Conservation (phyloP, 1,140 invertebrate species). For the Pemphigus obesinymphae region DNA sequence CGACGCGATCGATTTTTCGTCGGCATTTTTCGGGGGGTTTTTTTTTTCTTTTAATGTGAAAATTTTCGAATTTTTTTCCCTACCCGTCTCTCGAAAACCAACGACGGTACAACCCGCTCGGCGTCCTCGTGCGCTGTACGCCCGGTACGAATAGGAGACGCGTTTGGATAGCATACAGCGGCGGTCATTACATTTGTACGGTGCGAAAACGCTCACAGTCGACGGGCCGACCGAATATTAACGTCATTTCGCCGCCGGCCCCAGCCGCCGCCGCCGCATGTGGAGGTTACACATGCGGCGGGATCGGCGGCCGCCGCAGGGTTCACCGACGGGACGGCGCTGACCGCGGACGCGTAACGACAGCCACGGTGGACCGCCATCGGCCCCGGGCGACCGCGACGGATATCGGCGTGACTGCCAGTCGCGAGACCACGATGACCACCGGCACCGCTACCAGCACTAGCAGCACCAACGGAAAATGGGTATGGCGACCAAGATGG, state of each 20-base stretch:
- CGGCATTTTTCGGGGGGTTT: too few relatives aligned
- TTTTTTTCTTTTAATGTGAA: background rate
- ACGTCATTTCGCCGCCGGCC: constrained; percentile 26
- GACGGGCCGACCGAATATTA: background rate
- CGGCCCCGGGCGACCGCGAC: background rate
- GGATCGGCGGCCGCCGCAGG: constrained; percentile 25
- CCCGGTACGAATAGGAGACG: background rate
- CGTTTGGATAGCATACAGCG: background rate
- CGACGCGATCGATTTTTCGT: too few relatives aligned
- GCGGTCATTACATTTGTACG: too few relatives aligned
- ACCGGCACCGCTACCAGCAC: background rate
- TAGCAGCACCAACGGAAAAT: background rate
- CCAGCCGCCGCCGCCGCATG: constrained; percentile 31
- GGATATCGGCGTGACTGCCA: too few relatives aligned
- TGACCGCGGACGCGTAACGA: background rate
- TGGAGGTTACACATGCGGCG: constrained; percentile 28
- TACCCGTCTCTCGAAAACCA: background rate
- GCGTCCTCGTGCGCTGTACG: background rate
- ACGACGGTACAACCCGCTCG: background rate
- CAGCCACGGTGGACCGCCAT: background rate
- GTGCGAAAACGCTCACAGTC: background rate
- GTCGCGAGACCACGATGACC: background rate
- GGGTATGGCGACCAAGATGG: constrained; percentile 32
- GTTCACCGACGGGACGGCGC: background rate
- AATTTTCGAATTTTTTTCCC: background rate